Conservation (phyloP, 2,888 invertebrate genomes). For the Philonicus albiceps region DNA sequence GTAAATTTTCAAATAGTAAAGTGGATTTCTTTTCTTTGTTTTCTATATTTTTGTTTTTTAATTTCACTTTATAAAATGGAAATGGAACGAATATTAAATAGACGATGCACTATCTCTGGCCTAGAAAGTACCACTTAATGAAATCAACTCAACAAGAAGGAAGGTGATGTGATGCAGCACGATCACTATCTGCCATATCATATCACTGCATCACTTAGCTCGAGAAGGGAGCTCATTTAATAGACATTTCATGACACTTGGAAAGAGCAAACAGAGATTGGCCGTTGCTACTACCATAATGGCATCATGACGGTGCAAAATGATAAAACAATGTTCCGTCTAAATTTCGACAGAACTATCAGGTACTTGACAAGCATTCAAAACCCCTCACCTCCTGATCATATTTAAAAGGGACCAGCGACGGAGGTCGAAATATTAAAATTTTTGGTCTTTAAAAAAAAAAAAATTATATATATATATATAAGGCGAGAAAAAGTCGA, state of each 20-base stretch:
- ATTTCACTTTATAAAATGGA: not conserved
- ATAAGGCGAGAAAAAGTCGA: not conserved
- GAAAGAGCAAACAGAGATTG: slow-evolving; percentile 27
- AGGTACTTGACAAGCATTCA: slow-evolving; percentile 10
- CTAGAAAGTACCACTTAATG: not conserved
- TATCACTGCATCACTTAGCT: slow-evolving; percentile 12
- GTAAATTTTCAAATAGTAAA: too few species aligned
- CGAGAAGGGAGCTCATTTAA: not conserved
- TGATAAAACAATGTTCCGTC: slow-evolving; percentile 18
- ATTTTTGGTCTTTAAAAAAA: not conserved
- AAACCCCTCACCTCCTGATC: not conserved
- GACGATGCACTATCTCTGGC: not conserved
- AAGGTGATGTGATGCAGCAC: not conserved
- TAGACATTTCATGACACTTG: slow-evolving; percentile 7
- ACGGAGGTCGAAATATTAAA: not conserved
- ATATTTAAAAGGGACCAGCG: not conserved
- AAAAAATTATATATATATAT: not conserved
- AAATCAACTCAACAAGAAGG: not conserved
- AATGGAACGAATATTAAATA: not conserved
- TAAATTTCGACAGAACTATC: slow-evolving; percentile 14
- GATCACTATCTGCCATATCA: not conserved
- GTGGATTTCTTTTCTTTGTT: not conserved
- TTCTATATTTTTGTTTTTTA: not conserved
- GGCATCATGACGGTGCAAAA: not conserved
- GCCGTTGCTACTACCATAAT: not conserved